phyloP scores from a whole-genome alignment of 30 jellyfish, hydroid and myxozoan species.

The Nemopilema nomurai region DNA sequence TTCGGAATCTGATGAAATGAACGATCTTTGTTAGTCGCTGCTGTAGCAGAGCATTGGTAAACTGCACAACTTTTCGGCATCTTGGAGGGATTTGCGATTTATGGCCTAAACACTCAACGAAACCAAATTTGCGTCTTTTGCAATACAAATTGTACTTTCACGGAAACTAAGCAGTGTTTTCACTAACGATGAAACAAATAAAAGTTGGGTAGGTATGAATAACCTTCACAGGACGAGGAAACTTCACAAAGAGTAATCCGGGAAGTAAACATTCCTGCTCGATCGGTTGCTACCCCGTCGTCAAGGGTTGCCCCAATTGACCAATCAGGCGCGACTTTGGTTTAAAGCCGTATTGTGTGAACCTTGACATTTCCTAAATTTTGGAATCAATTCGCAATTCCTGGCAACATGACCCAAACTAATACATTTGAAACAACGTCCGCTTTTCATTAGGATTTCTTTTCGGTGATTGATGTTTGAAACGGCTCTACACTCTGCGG shows the following conservation, averaged over 20 bases:
- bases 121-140: neutral
- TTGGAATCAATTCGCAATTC: too few species aligned
- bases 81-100: too few species aligned
- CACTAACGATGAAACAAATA: neutral
- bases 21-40: neutral
- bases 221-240: neutral
- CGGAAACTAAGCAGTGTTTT: neutral
- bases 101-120: neutral
- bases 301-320: neutral
- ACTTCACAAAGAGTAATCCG: neutral
- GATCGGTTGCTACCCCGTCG: neutral
- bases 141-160: neutral
- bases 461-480: too few species aligned
- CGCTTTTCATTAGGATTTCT: too few species aligned
- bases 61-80: neutral
- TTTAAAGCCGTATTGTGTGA: too few species aligned
- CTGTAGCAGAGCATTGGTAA: neutral
- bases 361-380: too few species aligned
- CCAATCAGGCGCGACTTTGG: too few species aligned
- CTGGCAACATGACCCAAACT: too few species aligned
- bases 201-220: neutral
- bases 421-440: too few species aligned
- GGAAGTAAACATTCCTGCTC: neutral
- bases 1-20: neutral
- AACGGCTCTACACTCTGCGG: too few species aligned